Conservation (phyloP, 2,797 vertebrate genomes). For the Melanotaenia nigrans region DNA sequence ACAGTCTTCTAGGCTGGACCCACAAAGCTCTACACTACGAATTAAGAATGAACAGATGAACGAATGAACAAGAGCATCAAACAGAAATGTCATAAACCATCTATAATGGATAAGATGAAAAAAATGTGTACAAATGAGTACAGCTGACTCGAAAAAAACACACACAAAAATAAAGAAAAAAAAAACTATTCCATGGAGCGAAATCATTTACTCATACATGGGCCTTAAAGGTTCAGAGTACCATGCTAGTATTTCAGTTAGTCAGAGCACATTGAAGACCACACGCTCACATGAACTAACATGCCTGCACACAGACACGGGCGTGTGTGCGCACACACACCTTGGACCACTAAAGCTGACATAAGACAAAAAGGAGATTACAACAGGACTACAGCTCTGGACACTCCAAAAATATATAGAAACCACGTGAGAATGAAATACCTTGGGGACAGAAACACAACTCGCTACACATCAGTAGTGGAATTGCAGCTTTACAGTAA, state of each 20-base stretch:
- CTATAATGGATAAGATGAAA: constrained; percentile 82
- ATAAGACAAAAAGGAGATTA: constrained; percentile 91
- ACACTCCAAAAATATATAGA: constrained; percentile 90
- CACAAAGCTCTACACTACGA: constrained; percentile 85
- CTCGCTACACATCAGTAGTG: constrained; percentile 96
- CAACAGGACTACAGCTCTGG: constrained; percentile 92
- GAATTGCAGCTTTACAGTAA: constrained; percentile 99
- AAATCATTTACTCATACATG: constrained; percentile 86
- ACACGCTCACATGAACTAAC: constrained; percentile 60
- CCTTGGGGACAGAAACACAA: constrained; percentile 92
- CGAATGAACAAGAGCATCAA: constrained; percentile 74
- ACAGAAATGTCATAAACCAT: constrained; percentile 83
- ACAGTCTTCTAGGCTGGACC: constrained; percentile 81
- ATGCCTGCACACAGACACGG: constrained; percentile 66
- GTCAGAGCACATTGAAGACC: constrained; percentile 86
- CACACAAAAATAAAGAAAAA: constrained; percentile 31
- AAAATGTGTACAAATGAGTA: constrained; percentile 82
- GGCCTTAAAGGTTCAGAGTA: constrained; percentile 87
- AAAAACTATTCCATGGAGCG: constrained; percentile 86
- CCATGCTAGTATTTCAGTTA: constrained; percentile 96
- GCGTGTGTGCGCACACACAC: constrained; percentile 72
- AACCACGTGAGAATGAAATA: constrained; percentile 92
- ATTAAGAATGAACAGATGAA: constrained; percentile 81
- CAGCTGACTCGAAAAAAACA: constrained; percentile 75
- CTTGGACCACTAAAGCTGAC: constrained; percentile 95